A percentile compares a stretch with the other conserved stretches of the same genome.
Conservation (phyloP, 2,888 invertebrate genomes). For the Aphodius sticticus region DNA sequence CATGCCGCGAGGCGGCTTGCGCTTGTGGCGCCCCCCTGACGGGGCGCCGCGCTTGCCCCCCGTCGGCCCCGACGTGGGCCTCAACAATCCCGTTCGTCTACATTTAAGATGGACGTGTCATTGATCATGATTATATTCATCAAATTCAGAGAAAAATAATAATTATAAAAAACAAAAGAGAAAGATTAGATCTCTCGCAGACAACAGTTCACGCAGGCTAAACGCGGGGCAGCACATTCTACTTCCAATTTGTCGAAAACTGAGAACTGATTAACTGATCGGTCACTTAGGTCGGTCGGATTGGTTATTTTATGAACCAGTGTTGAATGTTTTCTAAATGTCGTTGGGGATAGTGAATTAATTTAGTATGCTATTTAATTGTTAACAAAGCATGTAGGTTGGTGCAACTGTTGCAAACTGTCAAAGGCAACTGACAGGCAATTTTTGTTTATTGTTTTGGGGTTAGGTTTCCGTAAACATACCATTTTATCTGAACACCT, state of each 20-base stretch:
- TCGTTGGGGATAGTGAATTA: too few relatives aligned
- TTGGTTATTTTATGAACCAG: too few relatives aligned
- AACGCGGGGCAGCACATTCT: not conserved
- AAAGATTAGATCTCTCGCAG: not conserved
- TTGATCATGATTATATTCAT: slow-evolving; percentile 52
- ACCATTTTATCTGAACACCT: too few relatives aligned
- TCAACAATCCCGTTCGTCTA: slow-evolving; percentile 83
- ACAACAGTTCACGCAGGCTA: not conserved
- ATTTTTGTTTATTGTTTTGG: too few relatives aligned
- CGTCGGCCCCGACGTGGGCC: slow-evolving; percentile 78
- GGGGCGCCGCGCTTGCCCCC: slow-evolving; percentile 65
- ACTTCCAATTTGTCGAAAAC: not conserved
- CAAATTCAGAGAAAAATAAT: slow-evolving; percentile 35
- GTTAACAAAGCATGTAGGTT: too few relatives aligned
- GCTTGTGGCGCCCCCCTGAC: slow-evolving; percentile 66
- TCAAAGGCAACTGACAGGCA: too few relatives aligned
- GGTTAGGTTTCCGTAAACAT: too few relatives aligned
- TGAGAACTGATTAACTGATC: too few relatives aligned
- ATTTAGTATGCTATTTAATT: too few relatives aligned
- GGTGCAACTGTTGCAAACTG: too few relatives aligned
- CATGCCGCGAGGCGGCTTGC: slow-evolving; percentile 95
- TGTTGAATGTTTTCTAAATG: too few relatives aligned
- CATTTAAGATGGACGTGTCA: slow-evolving; percentile 42
- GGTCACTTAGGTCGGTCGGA: too few relatives aligned
- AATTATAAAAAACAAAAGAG: slow-evolving; percentile 19